Conservation (phyloP, 2,797 vertebrate genomes). For the Gymnopithys bicolor region DNA sequence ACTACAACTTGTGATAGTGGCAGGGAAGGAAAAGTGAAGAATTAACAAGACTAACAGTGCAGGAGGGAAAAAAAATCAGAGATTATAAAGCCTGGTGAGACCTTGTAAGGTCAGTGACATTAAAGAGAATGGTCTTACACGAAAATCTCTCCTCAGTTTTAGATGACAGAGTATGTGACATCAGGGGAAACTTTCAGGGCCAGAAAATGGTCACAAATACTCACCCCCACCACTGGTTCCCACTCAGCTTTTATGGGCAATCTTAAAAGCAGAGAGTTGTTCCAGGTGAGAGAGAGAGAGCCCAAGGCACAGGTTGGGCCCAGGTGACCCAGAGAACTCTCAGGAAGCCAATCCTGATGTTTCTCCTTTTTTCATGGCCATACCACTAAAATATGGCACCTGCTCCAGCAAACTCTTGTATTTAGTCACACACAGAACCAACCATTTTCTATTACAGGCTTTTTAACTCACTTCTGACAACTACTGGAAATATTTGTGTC, state of each 20-base stretch:
- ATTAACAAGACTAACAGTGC: fast-evolving
- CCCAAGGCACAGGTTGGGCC: background rate
- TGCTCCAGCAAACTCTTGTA: background rate
- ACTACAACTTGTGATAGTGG: background rate
- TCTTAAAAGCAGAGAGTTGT: background rate
- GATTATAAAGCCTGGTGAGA: background rate
- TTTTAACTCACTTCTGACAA: background rate
- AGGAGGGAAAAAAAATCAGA: background rate
- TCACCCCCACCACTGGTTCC: background rate
- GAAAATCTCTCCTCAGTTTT: background rate
- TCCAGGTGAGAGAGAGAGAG: background rate
- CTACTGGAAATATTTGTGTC: background rate
- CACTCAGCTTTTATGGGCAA: background rate
- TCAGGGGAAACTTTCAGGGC: background rate
- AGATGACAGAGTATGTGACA: background rate
- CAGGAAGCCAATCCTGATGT: background rate
- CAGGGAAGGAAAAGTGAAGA: background rate
- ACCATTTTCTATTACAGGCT: background rate
- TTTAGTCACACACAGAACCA: background rate
- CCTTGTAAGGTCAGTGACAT: background rate
- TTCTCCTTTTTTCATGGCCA: background rate
- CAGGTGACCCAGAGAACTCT: background rate
- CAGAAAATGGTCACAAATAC: background rate
- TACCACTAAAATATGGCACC: background rate
- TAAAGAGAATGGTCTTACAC: background rate